phyloP scores from a whole-genome alignment of 2,888 invertebrate genomes.

The Chymomyza procnemis region DNA sequence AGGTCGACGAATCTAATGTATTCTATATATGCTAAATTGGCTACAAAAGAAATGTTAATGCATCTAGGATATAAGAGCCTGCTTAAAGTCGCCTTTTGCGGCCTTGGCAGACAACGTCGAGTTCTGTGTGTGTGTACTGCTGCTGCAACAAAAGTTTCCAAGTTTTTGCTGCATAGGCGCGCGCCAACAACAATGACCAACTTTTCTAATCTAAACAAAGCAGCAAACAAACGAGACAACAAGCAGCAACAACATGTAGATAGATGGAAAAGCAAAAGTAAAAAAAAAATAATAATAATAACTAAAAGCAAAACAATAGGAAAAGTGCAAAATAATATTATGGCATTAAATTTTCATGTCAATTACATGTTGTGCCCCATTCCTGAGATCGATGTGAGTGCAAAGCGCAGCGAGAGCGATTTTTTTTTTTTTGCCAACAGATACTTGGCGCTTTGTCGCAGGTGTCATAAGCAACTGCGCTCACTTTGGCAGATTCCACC shows the following conservation, averaged over 20 bases:
- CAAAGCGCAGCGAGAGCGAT: not conserved
- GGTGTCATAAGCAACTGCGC: conserved; percentile 39
- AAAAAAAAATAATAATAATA: no score
- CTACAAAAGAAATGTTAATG: not conserved
- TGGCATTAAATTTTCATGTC: conserved; percentile 70
- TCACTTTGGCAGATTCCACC: conserved; percentile 16
- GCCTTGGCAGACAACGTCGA: not conserved
- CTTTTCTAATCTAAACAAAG: conserved; percentile 57
- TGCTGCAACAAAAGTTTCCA: conserved; percentile 4
- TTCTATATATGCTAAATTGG: not conserved
- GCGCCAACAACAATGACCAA: conserved; percentile 24
- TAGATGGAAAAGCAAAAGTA: not conserved
- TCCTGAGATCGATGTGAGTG: not conserved
- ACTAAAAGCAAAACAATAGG: not conserved
- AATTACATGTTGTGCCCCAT: conserved; percentile 50
- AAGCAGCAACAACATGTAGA: no score
- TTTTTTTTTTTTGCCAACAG: not conserved
- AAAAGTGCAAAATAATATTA: conserved; percentile 55
- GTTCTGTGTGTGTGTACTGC: not conserved
- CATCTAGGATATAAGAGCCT: not conserved
- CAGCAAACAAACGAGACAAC: conserved; percentile 2
- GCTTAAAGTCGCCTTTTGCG: not conserved
- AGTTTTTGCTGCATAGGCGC: conserved; percentile 50
- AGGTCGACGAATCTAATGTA: no score
- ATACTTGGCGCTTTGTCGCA: not conserved